Evolutionary conservation across 2,113 vertebrate genomes (phyloP).

Genomic region (Tetrao urogallus): DNA sequence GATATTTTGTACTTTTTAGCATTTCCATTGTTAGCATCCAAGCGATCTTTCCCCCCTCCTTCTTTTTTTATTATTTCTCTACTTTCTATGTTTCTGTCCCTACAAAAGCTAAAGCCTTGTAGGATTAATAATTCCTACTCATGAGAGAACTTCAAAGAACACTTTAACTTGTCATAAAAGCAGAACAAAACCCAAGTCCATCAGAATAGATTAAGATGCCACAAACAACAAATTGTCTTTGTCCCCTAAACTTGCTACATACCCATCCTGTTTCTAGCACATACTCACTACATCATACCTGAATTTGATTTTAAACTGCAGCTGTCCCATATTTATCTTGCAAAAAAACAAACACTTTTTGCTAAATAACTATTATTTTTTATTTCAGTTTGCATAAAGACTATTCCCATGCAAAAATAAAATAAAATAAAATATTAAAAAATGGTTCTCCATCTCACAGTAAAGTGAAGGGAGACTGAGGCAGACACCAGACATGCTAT

Average conservation of each 20-base stretch:
- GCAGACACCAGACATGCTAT: background rate
- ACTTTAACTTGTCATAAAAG: background rate
- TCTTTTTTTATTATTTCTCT: background rate
- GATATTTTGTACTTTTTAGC: background rate
- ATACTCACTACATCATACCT: background rate
- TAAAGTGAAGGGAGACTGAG: background rate
- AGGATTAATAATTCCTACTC: background rate
- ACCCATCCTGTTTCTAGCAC: background rate
- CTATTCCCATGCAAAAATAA: background rate
- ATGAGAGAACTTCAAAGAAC: background rate
- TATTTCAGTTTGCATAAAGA: background rate
- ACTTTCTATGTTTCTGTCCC: background rate
- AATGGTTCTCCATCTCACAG: background rate
- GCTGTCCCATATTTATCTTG: background rate
- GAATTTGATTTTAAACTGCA: background rate
- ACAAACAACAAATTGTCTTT: background rate
- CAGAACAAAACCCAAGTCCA: background rate
- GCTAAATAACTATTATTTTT: background rate
- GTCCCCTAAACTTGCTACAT: background rate
- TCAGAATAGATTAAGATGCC: background rate
- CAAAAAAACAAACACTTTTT: background rate
- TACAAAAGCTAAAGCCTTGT: background rate
- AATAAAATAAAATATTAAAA: background rate
- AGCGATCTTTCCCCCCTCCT: background rate
- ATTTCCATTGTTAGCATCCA: background rate